These are phyloP conservation scores for Quadriops clusia DNA, from an alignment of 2,888 invertebrate genomes.

Conservation along the genomic window DNA sequence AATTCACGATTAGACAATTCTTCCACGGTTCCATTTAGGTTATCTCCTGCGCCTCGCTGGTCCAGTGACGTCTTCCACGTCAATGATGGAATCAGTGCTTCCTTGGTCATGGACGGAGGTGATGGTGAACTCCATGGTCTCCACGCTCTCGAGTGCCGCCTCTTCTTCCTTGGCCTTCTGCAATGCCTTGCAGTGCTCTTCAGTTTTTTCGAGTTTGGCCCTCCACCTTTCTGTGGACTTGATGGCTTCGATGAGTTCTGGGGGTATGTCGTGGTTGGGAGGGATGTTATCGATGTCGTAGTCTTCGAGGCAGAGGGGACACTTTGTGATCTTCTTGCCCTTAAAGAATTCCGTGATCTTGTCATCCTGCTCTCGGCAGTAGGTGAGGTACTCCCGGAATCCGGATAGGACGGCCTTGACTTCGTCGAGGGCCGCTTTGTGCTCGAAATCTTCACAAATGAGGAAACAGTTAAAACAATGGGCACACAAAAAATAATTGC, in stretches of 20 bases:
- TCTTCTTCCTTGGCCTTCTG: slow-evolving; percentile 7
- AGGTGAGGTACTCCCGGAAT: too few species aligned
- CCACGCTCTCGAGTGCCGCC: slow-evolving; percentile 11
- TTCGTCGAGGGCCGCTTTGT: too few species aligned
- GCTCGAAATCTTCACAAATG: too few species aligned
- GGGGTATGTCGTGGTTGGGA: slow-evolving; percentile 16
- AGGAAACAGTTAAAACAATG: too few species aligned
- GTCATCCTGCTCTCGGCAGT: slow-evolving; percentile 13
- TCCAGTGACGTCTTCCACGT: too few species aligned
- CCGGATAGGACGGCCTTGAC: too few species aligned
- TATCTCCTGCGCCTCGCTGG: too few species aligned
- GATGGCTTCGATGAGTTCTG: slow-evolving; percentile 15
- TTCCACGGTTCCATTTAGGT: too few species aligned
- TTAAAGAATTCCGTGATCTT: slow-evolving; percentile 16
- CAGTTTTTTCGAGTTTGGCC: slow-evolving; percentile 15
- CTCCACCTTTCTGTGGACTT: slow-evolving; percentile 16
- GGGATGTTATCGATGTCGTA: slow-evolving; percentile 15
- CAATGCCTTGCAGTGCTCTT: slow-evolving; percentile 14
- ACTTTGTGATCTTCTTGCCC: slow-evolving; percentile 15
- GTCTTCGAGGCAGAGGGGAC: slow-evolving; percentile 14
- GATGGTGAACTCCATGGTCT: slow-evolving; percentile 14
- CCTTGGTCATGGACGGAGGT: too few species aligned
- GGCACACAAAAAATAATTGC: too few species aligned
- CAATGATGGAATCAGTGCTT: too few species aligned
- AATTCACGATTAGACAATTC: too few species aligned